phyloP scores from a whole-genome alignment of 2,113 vertebrate genomes.

The Octodon degus region DNA sequence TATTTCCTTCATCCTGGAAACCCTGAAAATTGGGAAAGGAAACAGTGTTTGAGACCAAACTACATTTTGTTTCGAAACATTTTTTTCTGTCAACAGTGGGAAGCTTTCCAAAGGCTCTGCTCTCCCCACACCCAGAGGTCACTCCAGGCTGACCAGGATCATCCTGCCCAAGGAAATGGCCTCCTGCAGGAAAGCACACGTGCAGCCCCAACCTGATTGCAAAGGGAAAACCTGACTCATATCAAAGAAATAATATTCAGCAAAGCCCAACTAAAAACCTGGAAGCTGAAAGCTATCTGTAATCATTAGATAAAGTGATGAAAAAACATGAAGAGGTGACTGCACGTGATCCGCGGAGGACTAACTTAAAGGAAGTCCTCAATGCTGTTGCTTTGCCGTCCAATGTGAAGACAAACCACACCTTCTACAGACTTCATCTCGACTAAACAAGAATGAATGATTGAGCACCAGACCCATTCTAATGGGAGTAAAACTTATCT shows the following conservation, averaged over 20 bases:
- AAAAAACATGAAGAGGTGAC: neutral
- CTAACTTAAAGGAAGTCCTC: conserved; percentile 45
- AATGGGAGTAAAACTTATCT: conserved; percentile 86
- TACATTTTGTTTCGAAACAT: neutral
- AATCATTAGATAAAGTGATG: conserved; percentile 51
- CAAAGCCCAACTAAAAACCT: neutral
- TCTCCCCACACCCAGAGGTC: neutral
- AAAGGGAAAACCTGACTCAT: conserved; percentile 49
- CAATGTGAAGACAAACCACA: conserved; percentile 45
- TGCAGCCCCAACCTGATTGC: conserved; percentile 7
- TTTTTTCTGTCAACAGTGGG: conserved; percentile 30
- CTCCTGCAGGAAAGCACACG: neutral
- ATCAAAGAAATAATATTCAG: conserved; percentile 9
- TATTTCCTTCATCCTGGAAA: neutral
- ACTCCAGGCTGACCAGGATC: neutral
- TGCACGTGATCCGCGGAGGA: conserved; percentile 42
- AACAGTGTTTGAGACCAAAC: conserved; percentile 8
- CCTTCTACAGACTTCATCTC: conserved; percentile 62
- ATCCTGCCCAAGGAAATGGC: conserved; percentile 52
- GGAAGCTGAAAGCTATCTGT: neutral
- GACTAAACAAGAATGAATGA: conserved; percentile 74
- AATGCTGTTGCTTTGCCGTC: conserved; percentile 21
- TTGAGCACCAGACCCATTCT: conserved; percentile 76
- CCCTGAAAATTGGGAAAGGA: conserved; percentile 26
- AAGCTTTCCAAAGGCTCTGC: neutral